Base-by-base conservation (phyloP, 2,888 invertebrate species). In the Hyppa rectilinea region DNA sequence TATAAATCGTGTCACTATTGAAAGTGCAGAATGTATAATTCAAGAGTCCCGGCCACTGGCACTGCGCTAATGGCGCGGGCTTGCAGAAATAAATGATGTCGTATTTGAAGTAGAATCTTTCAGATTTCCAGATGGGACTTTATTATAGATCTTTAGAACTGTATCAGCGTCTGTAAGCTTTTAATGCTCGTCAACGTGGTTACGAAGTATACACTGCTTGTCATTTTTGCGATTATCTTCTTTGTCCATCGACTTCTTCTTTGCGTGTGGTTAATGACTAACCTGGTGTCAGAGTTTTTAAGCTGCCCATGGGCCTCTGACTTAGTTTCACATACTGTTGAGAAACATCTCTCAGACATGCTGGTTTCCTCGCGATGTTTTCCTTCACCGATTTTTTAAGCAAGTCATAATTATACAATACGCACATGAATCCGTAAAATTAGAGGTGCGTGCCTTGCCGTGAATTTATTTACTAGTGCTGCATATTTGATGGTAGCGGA, bases 11-110 rank as follows among this genome's bases (percentile, higher is more conserved):
- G 55, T 47, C 66, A 43, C 61, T 47, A 75, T 82, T 75, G 65
- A 73, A 82, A 79, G 47, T 65, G 68, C 70, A 64, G 75, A 81
- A 75, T 75, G 75, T 71, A 72, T 78, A 72, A 78, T 78, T 70
- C 43, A 78, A 71, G 26, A 74, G 45, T 66, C 40, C 65, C 63
- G 56, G 52, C 65, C 53, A 58, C 43, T 49, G 26, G 66, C 68
- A 36, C 59, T 38, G 40, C 59, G 62, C 72, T 82, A 78, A 84
- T 78, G 79, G 79, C 43, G 62, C 63, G 63, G 49, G 69, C 56
- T 81, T 60, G 72, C 50, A 47, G 45, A 59, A 67, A 50, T 64
- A 73, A 65, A 61, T 66, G 68, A 78, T 70, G 47, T 26, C 63
- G 61, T 65, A 78, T 68, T 78, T 69, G 55, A 64, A 47, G 50